Evolutionary conservation across 2,113 vertebrate genomes (phyloP).

Genomic region (Chlamydotis undulata): DNA sequence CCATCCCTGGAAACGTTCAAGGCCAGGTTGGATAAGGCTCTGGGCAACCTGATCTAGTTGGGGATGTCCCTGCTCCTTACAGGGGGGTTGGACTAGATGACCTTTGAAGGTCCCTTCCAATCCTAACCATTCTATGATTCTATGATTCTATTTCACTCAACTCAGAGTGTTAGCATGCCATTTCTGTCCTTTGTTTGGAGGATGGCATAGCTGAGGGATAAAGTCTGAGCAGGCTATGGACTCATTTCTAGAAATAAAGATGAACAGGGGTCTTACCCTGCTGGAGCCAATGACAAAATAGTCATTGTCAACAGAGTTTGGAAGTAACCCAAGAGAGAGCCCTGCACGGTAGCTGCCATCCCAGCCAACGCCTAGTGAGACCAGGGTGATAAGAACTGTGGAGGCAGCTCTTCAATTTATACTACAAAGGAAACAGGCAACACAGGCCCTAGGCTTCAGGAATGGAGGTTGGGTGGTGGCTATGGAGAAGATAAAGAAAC

Average conservation of each 20-base stretch:
- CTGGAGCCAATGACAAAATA: background rate
- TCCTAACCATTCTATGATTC: too few relatives aligned
- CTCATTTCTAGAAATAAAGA: rapidly evolving
- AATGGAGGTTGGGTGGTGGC: background rate
- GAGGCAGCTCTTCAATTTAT: background rate
- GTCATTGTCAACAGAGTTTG: background rate
- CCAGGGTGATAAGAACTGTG: background rate
- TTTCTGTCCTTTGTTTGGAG: background rate
- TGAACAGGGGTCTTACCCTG: background rate
- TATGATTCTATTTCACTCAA: background rate
- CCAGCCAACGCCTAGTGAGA: background rate
- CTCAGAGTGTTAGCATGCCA: background rate
- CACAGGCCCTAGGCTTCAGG: background rate
- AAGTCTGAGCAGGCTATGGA: background rate
- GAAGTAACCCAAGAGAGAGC: background rate
- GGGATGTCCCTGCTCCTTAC: too few relatives aligned
- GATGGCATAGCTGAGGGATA: background rate
- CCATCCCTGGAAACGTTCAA: too few relatives aligned
- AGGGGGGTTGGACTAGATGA: too few relatives aligned
- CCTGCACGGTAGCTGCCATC: rapidly evolving
- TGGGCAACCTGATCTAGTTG: too few relatives aligned
- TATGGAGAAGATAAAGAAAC: background rate
- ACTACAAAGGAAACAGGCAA: background rate
- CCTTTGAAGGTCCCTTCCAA: too few relatives aligned
- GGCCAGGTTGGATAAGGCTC: too few relatives aligned